phyloP scores from a whole-genome alignment of 1,140 invertebrate genomes.

The Coptotermes formosanus region DNA sequence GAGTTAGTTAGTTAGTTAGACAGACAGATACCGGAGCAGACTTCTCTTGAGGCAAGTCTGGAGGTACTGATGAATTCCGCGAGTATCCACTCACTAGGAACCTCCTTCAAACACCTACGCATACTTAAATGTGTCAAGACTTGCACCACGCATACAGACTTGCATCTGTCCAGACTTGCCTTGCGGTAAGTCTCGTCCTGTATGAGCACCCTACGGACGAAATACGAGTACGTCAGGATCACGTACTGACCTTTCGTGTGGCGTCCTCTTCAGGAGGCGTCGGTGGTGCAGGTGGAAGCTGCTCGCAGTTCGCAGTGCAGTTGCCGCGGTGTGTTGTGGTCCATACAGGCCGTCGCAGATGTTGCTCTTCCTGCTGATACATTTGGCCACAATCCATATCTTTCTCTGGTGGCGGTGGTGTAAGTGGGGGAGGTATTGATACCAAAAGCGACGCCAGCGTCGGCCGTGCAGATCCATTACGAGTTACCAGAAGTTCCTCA shows the following conservation, averaged over 20 bases:
- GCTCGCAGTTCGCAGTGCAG: background rate
- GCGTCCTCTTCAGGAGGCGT: background rate
- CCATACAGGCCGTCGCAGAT: background rate
- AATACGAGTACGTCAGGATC: too few species aligned
- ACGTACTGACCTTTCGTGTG: background rate
- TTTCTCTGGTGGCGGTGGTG: background rate
- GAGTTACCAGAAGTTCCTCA: background rate
- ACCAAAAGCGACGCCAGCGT: background rate
- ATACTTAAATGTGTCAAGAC: too few species aligned
- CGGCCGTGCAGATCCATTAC: background rate
- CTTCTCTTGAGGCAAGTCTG: too few species aligned
- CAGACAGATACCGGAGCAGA: too few species aligned
- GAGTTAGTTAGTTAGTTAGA: too few species aligned
- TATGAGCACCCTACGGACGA: too few species aligned
- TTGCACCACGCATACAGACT: too few species aligned
- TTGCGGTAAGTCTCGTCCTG: too few species aligned
- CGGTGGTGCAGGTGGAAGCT: background rate
- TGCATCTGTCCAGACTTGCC: too few species aligned
- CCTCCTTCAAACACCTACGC: too few species aligned
- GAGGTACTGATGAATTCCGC: too few species aligned
- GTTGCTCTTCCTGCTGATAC: background rate
- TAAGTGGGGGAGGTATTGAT: background rate
- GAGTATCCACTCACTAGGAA: too few species aligned
- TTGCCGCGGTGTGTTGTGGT: background rate
- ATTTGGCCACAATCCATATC: background rate